Percentiles rank a stretch among this genome's conserved stretches.
phyloP scores from a whole-genome alignment of 2,888 invertebrate genomes.

The Trilocha varians region DNA sequence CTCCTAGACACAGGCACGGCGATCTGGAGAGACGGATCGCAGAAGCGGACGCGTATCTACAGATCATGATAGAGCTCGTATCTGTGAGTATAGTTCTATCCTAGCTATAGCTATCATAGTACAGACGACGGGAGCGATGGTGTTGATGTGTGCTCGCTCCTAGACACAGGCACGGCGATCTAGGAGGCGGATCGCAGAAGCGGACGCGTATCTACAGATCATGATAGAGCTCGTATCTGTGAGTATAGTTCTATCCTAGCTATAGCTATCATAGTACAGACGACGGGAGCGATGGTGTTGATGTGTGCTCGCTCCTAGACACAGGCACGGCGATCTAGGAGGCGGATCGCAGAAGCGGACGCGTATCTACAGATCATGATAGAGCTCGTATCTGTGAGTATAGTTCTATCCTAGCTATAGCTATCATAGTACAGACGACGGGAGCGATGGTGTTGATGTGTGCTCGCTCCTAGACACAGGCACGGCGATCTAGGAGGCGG shows the following conservation, averaged over 20 bases:
- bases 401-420: no score
- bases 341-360: constrained; percentile 94
- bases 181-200: constrained; percentile 93
- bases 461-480: constrained; percentile 50
- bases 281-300: constrained; percentile 66
- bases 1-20: constrained; percentile 49
- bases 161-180: constrained; percentile 70
- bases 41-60: constrained; percentile 96
- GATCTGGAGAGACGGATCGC: constrained; percentile 92
- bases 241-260: no score
- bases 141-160: constrained; percentile 54
- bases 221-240: constrained; percentile 94
- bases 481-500: constrained; percentile 84
- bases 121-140: constrained; percentile 73
- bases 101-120: no score
- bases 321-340: constrained; percentile 79
- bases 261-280: constrained; percentile 85
- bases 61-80: constrained; percentile 95
- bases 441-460: constrained; percentile 62
- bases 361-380: constrained; percentile 96
- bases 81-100: constrained; percentile 80
- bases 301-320: constrained; percentile 48
- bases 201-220: constrained; percentile 95
- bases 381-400: constrained; percentile 86
- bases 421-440: constrained; percentile 81